Base-by-base conservation (phyloP, 2,888 invertebrate genomes). In the Portevinia maculata region DNA sequence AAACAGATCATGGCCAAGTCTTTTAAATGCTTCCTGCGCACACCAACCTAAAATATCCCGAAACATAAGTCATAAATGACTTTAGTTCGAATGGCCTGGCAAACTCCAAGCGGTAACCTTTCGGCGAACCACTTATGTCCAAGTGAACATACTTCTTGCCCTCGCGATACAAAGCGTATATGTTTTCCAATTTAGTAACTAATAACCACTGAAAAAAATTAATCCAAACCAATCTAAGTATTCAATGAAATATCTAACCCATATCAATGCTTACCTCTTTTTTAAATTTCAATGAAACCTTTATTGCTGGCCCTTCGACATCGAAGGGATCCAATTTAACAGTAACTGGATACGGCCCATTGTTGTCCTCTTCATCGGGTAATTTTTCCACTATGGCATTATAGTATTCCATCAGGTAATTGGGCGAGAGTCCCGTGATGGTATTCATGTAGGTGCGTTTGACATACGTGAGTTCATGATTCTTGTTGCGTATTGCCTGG, bases 381-480 rank as follows among this genome's bases (percentile, higher is more conserved):
- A 90, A 86, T 67, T 89, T 88, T 30, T 94, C 91, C 5, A 94
- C 94, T 85, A 92, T 85, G 1, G 88, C 89, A 55, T 79, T 86
- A 55, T 92, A 89, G 53, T 86, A 85, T 90, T 97, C 97, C 8
- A 93, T 92, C 46, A 96, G 91, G 90, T 97, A 97, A 88, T 95
- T 95, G 0, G 96, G 96, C 1, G 96, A 96, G 90, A 96, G 92
- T n/a, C 92, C 92, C 86, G 95, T 94, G 69, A 97, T 92, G 87
- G 96, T 94, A 87, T 94, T 94, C n/a, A 97, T 92, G 89, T 97
- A 97, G 85, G 94, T 93, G 86, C 94, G 94, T 88, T 96, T 97
- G 0, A 96, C 93, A 88, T 93, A 93, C 1, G 85, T 86, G 15
- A 88, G 84, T 24, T 94, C 94, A 85, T 94, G 93, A 32, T 92